phyloP scores from a whole-genome alignment of 1,140 invertebrate species.

The Pseudomyrmex dendroicus region DNA sequence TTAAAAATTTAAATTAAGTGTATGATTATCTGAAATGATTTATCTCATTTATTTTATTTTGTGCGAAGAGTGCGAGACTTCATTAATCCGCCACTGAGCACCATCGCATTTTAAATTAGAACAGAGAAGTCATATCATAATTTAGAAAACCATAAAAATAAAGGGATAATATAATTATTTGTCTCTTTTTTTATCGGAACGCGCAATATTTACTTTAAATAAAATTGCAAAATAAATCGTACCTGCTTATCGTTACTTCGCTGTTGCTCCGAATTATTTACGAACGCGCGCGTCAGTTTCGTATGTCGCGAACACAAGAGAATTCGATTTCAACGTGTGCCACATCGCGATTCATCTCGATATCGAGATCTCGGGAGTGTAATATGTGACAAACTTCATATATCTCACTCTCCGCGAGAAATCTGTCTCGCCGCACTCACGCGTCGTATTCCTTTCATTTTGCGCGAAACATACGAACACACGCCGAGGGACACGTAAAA shows the following conservation, averaged over 20 bases:
- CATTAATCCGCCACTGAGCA: too few relatives aligned
- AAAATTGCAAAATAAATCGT: too few relatives aligned
- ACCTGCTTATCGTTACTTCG: too few relatives aligned
- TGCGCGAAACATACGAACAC: not conserved
- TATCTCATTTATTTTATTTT: not conserved
- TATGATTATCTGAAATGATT: not conserved
- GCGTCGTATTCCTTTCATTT: not conserved
- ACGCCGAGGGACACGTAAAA: not conserved
- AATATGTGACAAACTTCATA: not conserved
- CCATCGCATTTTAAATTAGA: not conserved
- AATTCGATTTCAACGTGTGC: not conserved
- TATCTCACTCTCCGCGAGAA: not conserved
- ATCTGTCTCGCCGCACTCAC: not conserved
- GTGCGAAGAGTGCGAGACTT: too few relatives aligned
- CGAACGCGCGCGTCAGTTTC: not conserved
- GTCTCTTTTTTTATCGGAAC: too few relatives aligned
- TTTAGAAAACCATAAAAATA: too few relatives aligned
- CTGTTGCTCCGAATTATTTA: not conserved
- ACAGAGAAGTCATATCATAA: not conserved
- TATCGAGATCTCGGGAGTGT: not conserved
- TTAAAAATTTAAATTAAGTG: not conserved
- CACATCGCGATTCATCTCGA: not conserved
- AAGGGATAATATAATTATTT: too few relatives aligned
- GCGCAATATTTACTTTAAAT: too few relatives aligned
- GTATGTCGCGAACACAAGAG: not conserved